Conservation (phyloP, 2,797 vertebrate genomes). For the Phyllotis vaccarum region DNA sequence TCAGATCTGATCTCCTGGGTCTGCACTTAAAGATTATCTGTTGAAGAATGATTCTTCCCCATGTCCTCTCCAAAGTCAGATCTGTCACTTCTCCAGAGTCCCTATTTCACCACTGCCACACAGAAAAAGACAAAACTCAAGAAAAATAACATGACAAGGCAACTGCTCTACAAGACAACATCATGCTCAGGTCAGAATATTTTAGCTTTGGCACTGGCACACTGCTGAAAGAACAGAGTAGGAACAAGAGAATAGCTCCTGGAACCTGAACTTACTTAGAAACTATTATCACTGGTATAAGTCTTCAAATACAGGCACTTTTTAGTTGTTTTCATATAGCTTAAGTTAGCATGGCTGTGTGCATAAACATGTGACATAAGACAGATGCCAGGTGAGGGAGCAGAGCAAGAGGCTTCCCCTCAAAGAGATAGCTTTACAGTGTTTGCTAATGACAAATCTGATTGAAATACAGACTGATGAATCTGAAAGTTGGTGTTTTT, state of each 20-base stretch:
- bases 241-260: constrained; percentile 26
- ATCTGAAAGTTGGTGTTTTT: constrained; percentile 19
- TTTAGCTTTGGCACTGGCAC: constrained; percentile 57
- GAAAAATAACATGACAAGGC: constrained; percentile 88
- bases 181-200: constrained; percentile 74
- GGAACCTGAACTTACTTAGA: constrained; percentile 45
- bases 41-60: constrained; percentile 88
- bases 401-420: constrained; percentile 33
- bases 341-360: neutral
- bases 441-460: constrained; percentile 40
- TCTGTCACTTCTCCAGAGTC: constrained; percentile 89
- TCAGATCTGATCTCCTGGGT: constrained; percentile 87
- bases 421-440: constrained; percentile 44
- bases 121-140: constrained; percentile 91
- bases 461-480: constrained; percentile 40
- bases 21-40: constrained; percentile 89
- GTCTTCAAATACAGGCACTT: neutral
- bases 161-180: constrained; percentile 83
- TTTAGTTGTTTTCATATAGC: neutral
- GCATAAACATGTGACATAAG: constrained; percentile 20
- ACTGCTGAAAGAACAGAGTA: constrained; percentile 43
- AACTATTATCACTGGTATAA: constrained; percentile 9
- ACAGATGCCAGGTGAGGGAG: neutral
- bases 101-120: constrained; percentile 90
- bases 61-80: constrained; percentile 89